These are phyloP conservation scores for Drosophila nr. medialis DNA, from an alignment of 2,888 invertebrate genomes.

Conservation along the genomic window DNA sequence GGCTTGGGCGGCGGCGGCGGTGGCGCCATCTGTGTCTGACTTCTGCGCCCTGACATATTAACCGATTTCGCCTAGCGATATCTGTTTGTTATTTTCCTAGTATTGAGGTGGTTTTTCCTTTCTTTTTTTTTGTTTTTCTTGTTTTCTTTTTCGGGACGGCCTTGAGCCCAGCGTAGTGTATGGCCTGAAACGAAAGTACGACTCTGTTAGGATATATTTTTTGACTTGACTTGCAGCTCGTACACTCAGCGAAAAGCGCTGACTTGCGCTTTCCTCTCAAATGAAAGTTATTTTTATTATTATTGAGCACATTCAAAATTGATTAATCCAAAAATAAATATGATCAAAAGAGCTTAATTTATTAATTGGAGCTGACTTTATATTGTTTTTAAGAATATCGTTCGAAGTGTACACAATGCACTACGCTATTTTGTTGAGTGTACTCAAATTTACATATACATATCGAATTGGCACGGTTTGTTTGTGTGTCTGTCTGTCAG, in stretches of 20 bases:
- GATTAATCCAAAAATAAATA: background rate
- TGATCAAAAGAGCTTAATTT: background rate
- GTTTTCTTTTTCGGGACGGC: conserved; percentile 26
- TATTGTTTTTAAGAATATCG: background rate
- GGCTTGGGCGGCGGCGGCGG: conserved; percentile 84
- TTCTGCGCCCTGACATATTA: conserved; percentile 82
- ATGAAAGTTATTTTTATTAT: background rate
- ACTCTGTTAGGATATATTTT: conserved; percentile 15
- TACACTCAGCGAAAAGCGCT: background rate
- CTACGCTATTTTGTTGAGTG: conserved; percentile 10
- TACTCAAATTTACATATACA: conserved; percentile 29
- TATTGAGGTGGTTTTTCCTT: conserved; percentile 4
- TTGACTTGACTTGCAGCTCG: conserved; percentile 1
- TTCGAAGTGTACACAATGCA: background rate
- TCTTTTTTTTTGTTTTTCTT: background rate
- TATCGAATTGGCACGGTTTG: conserved; percentile 29
- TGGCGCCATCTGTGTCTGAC: conserved; percentile 83
- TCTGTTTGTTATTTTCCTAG: conserved; percentile 32
- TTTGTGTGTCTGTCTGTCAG: conserved; percentile 2
- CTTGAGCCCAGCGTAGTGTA: conserved; percentile 57
- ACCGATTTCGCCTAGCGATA: conserved; percentile 31
- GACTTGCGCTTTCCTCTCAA: background rate
- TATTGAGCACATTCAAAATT: background rate
- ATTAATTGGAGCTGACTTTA: background rate
- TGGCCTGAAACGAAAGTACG: conserved; percentile 34